Percentiles rank a stretch among this genome's conserved stretches.
These are phyloP conservation scores for Eupithecia subumbrata DNA, from an alignment of 2,888 invertebrate species.

Conservation along the genomic window DNA sequence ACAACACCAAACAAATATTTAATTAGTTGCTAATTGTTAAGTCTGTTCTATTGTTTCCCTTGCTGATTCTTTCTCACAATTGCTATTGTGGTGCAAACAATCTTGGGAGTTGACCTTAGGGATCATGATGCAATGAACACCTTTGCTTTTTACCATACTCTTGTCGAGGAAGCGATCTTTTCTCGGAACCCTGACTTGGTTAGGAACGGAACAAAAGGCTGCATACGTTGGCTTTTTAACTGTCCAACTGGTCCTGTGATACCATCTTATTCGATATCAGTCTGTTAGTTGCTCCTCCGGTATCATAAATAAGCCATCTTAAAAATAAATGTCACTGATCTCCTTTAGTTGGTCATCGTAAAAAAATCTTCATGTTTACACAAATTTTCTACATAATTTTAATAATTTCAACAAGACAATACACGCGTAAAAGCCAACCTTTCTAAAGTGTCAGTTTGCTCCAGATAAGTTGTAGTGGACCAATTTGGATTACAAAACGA, in stretches of 20 bases:
- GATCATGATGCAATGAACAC: constrained; percentile 65
- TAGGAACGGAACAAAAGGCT: constrained; percentile 37
- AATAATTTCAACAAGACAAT: constrained; percentile 21
- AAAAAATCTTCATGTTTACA: neutral
- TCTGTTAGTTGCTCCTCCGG: neutral
- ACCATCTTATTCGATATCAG: constrained; percentile 1
- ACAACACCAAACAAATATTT: constrained; percentile 70
- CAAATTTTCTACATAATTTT: neutral
- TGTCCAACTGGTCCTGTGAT: neutral
- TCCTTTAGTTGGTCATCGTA: neutral
- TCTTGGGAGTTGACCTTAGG: constrained; percentile 81
- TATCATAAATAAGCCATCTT: neutral
- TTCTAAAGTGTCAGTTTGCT: constrained; percentile 39
- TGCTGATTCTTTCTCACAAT: constrained; percentile 79
- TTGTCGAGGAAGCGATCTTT: constrained; percentile 56
- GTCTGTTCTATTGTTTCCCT: constrained; percentile 70
- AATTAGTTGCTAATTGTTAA: constrained; percentile 80
- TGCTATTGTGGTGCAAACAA: constrained; percentile 78
- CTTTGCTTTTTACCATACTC: constrained; percentile 50
- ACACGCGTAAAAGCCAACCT: constrained; percentile 22
- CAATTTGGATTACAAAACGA: constrained; percentile 43
- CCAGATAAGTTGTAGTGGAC: constrained; percentile 31
- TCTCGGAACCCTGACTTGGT: constrained; percentile 54
- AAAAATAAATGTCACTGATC: neutral
- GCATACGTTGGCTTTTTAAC: constrained; percentile 19